Evolutionary conservation across 2,797 vertebrate genomes (phyloP).

Genomic region (Peromyscus melanophrys): DNA sequence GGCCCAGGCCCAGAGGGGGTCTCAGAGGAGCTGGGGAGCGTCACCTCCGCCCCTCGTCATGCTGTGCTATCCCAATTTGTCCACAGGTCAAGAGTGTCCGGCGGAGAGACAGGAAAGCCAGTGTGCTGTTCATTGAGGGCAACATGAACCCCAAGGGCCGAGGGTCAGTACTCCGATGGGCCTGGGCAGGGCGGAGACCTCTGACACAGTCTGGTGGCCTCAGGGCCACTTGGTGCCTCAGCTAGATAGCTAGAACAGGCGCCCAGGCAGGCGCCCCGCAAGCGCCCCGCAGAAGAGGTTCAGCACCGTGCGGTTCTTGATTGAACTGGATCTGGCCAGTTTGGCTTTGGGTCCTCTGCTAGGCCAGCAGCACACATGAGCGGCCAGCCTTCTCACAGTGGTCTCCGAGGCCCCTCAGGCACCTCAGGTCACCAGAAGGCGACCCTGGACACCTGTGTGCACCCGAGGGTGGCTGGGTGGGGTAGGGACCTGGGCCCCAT

Average conservation of each 20-base stretch:
- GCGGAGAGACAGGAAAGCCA: conserved; percentile 92
- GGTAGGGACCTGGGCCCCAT: not conserved
- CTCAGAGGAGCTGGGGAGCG: not conserved
- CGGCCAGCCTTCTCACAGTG: not conserved
- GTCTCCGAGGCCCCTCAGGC: not conserved
- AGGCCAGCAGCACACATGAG: not conserved
- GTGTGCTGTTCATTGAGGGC: conserved; percentile 93
- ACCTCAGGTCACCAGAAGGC: not conserved
- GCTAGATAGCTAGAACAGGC: not conserved
- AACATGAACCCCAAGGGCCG: conserved; percentile 80
- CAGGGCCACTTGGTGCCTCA: not conserved
- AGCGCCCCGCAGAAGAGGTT: not conserved
- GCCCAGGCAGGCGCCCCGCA: not conserved
- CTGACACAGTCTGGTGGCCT: not conserved
- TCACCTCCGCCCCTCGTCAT: not conserved
- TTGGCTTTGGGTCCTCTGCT: not conserved
- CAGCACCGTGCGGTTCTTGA: not conserved
- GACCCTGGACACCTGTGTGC: not conserved
- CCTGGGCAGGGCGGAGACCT: not conserved
- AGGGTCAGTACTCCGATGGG: conserved; percentile 79
- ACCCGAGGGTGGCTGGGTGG: not conserved
- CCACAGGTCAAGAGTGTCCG: conserved; percentile 93
- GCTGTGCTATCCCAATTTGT: not conserved
- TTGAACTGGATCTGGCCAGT: not conserved
- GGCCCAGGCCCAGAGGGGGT: not conserved